Conservation (phyloP, 2,113 vertebrate species). For the Clarias magur region DNA sequence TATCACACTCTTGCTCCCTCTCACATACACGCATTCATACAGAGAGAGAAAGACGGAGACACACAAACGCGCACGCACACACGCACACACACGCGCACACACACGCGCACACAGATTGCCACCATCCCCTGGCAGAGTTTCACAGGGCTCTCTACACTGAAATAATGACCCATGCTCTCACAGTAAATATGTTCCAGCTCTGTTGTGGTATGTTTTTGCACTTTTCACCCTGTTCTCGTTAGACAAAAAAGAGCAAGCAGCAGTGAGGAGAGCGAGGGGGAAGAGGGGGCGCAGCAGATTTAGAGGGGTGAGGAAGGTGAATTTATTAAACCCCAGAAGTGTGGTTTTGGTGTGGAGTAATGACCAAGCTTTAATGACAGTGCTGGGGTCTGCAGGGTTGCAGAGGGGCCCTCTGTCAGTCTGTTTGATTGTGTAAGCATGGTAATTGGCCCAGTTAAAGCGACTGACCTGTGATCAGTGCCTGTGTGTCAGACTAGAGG, state of each 20-base stretch:
- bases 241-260: slow-evolving; percentile 45
- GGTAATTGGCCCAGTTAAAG: slow-evolving; percentile 52
- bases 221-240: slow-evolving; percentile 64
- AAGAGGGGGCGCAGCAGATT: slow-evolving; percentile 39
- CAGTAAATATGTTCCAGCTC: slow-evolving; percentile 62
- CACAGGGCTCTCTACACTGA: slow-evolving; percentile 60
- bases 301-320: slow-evolving; percentile 53
- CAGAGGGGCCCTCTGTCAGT: slow-evolving; percentile 40
- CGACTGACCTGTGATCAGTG: slow-evolving; percentile 49
- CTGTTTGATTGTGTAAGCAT: slow-evolving; percentile 46
- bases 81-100: not conserved
- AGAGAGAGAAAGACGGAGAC: too few species aligned
- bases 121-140: slow-evolving; percentile 56
- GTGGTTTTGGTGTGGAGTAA: slow-evolving; percentile 56
- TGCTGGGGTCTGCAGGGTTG: slow-evolving; percentile 33
- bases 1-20: not conserved
- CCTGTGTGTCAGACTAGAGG: slow-evolving; percentile 42
- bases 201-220: slow-evolving; percentile 65
- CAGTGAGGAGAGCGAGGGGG: slow-evolving; percentile 17
- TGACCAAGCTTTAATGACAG: slow-evolving; percentile 55
- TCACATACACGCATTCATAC: not conserved
- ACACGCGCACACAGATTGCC: slow-evolving; percentile 33
- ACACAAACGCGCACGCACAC: not conserved
- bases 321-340: slow-evolving; percentile 59
- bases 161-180: slow-evolving; percentile 62